Base-by-base conservation (phyloP, 2,797 vertebrate species). In the Cercopithecus mitis region DNA sequence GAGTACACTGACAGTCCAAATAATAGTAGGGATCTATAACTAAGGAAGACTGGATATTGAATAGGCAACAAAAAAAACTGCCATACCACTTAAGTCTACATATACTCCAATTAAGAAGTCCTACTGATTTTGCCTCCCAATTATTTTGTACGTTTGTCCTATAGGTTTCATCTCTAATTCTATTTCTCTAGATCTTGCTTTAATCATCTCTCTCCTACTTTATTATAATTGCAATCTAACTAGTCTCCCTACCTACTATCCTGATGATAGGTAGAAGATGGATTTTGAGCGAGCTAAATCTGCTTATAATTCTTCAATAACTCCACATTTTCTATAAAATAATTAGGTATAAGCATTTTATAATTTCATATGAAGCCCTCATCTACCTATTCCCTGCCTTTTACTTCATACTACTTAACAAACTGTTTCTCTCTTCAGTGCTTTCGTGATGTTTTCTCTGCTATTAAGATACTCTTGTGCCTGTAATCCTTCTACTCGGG, bases 271-370 rank as follows among this genome's bases (percentile, higher is more conserved):
- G 27, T 7, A 75, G 14, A 85, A 85, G 50, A 93, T 2, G 0
- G 27, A 85, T 58, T 96, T 73, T 43, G 22, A 90, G 39, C 0
- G 10, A 70, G n/a, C 30, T 90, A 64, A 88, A 92, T 19, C 57
- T 77, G 39, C 50, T 90, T 88, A 84, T n/a, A 94, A 90, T 72
- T 93, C 79, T 94, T 92, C 79, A 92, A 17, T 67, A 25, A 85
- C 17, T 88, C 41, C 36, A 58, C 22, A 27, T 88, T 76, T 85
- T 41, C 89, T 94, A 33, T 27, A 87, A 75, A 95, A 61, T 41
- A 61, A 61, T 93, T 47, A 91, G 41, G 27, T 79, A 58, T 70
- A 22, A 75, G 9, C 36, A 91, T 70, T 91, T 91, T 58, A 75
- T 45, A 83, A 58, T 76, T 92, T 92, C 64, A 52, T 13, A 61